phyloP scores from a whole-genome alignment of 2,888 invertebrate species.

The Pristionchus mayeri region DNA sequence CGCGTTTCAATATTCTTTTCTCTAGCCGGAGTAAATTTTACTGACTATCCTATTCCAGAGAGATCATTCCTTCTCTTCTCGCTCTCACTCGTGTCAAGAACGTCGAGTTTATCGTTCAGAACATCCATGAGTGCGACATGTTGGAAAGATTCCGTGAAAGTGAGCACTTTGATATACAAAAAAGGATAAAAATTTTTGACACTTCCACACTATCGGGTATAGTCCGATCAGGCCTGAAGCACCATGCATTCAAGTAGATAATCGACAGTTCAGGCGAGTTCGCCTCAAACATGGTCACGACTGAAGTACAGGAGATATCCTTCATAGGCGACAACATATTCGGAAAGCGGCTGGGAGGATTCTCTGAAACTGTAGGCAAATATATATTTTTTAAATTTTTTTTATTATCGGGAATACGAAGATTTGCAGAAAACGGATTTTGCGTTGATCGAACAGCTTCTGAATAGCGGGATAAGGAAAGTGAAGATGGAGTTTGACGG shows the following conservation, averaged over 20 bases:
- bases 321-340: background rate
- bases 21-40: too few relatives aligned
- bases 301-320: background rate
- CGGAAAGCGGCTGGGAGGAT: background rate
- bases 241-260: too few relatives aligned
- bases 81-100: too few relatives aligned
- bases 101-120: background rate
- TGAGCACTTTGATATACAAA: background rate
- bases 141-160: background rate
- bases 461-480: background rate
- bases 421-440: background rate
- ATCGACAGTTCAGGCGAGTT: background rate
- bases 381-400: too few relatives aligned
- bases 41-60: background rate
- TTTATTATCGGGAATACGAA: too few relatives aligned
- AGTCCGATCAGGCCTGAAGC: too few relatives aligned
- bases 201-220: too few relatives aligned
- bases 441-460: background rate
- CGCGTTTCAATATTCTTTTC: too few relatives aligned
- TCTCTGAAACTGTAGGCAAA: background rate
- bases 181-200: too few relatives aligned
- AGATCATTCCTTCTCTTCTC: background rate
- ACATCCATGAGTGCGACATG: background rate
- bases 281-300: background rate
- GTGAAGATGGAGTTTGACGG: background rate